A percentile compares a stretch with the other conserved stretches of the same genome.
phyloP scores from a whole-genome alignment of 1,140 invertebrate genomes.

The Zaprionus capensis region DNA sequence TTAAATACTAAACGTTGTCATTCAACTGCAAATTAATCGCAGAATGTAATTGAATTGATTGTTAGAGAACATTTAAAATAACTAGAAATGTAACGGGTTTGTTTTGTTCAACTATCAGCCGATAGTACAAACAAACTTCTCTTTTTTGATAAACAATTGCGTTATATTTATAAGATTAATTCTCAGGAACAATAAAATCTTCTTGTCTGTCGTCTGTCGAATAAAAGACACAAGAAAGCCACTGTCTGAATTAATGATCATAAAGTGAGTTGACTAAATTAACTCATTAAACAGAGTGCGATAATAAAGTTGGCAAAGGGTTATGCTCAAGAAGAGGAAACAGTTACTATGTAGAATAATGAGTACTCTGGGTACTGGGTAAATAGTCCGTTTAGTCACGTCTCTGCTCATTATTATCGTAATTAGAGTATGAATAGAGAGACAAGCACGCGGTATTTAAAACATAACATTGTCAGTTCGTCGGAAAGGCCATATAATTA shows the following conservation, averaged over 20 bases:
- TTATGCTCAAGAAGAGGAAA: constrained; percentile 12
- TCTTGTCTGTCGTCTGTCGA: not conserved
- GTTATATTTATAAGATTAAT: not conserved
- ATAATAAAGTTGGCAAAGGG: constrained; percentile 36
- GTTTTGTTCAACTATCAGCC: not conserved
- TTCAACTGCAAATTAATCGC: not conserved
- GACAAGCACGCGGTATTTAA: not conserved
- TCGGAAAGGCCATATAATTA: not conserved
- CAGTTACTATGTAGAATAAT: not conserved
- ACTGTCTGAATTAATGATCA: constrained; percentile 33
- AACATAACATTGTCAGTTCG: constrained; percentile 2
- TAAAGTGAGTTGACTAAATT: constrained; percentile 49
- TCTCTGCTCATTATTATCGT: constrained; percentile 6
- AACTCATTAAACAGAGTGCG: constrained; percentile 44
- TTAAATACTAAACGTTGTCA: not conserved
- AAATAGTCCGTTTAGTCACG: constrained; percentile 7
- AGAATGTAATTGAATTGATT: not conserved
- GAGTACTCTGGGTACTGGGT: constrained; percentile 6
- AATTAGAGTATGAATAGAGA: constrained; percentile 1
- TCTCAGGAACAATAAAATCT: not conserved
- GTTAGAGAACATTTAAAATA: not conserved
- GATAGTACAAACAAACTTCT: not conserved
- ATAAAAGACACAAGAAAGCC: not conserved
- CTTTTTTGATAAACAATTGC: no score
- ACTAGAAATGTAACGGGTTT: not conserved